phyloP scores from a whole-genome alignment of 1,140 invertebrate genomes.

The Panagrolaimus sp. region DNA sequence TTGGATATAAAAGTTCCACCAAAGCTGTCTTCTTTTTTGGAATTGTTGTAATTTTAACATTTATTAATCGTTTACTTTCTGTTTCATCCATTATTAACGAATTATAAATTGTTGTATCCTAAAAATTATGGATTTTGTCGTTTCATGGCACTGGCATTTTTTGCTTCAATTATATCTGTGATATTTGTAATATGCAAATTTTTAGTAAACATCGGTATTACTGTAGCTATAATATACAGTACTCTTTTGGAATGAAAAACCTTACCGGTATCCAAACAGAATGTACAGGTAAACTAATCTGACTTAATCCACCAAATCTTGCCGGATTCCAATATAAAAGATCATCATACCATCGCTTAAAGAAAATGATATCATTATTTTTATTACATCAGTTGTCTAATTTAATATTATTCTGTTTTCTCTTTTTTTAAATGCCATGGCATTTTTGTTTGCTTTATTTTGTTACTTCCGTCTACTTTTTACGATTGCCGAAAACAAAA shows the following conservation, averaged over 20 bases:
- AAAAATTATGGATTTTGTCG: background rate
- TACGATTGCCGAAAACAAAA: too few relatives aligned
- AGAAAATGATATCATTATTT: constrained; percentile 6
- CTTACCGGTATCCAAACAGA: constrained; percentile 47
- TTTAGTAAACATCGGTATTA: constrained; percentile 16
- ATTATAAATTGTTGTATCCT: constrained; percentile 28
- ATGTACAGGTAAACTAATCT: constrained; percentile 51
- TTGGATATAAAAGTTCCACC: constrained; percentile 51
- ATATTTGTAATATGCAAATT: constrained; percentile 13
- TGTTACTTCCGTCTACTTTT: too few relatives aligned
- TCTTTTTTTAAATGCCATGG: background rate
- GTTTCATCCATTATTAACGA: constrained; percentile 50
- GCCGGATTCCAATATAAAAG: constrained; percentile 49
- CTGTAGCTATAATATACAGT: constrained; percentile 19
- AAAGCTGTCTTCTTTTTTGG: constrained; percentile 30
- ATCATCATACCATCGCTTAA: constrained; percentile 55
- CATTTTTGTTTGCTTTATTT: background rate
- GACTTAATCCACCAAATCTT: constrained; percentile 43
- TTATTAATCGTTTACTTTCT: constrained; percentile 43
- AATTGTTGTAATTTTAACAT: constrained; percentile 41
- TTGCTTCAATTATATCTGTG: constrained; percentile 7
- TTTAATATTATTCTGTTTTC: too few relatives aligned
- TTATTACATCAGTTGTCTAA: background rate
- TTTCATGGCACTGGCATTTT: too few relatives aligned
- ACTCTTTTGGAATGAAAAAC: too few relatives aligned